Conservation (phyloP, 2,113 vertebrate genomes). For the Charina bottae region DNA sequence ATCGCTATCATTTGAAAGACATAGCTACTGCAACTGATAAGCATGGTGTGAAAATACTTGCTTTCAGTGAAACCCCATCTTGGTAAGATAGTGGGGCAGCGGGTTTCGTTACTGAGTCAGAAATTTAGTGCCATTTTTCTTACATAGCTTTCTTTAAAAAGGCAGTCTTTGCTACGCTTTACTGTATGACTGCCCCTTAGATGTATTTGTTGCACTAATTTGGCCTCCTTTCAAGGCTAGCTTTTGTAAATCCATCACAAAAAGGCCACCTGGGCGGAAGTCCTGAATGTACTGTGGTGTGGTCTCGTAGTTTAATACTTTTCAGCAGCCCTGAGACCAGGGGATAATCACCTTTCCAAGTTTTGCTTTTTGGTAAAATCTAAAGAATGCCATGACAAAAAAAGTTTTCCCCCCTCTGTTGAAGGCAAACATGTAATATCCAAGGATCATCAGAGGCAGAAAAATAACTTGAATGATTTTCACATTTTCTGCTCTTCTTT, state of each 20-base stretch:
- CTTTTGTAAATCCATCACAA: constrained; percentile 6
- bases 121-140: neutral
- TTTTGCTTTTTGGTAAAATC: neutral
- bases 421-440: neutral
- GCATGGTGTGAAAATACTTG: neutral
- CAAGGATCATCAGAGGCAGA: neutral
- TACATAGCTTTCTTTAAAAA: neutral
- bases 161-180: neutral
- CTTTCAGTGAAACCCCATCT: neutral
- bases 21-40: neutral
- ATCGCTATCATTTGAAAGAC: neutral
- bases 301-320: neutral
- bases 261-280: neutral
- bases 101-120: neutral
- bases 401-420: neutral
- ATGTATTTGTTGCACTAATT: neutral
- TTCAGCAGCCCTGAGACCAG: too few species aligned
- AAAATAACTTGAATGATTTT: neutral
- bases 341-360: neutral
- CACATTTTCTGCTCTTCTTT: neutral
- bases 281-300: neutral
- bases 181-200: neutral
- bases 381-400: neutral
- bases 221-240: neutral
- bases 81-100: neutral